phyloP scores from a whole-genome alignment of 2,113 vertebrate genomes.

The Crypturellus undulatus region DNA sequence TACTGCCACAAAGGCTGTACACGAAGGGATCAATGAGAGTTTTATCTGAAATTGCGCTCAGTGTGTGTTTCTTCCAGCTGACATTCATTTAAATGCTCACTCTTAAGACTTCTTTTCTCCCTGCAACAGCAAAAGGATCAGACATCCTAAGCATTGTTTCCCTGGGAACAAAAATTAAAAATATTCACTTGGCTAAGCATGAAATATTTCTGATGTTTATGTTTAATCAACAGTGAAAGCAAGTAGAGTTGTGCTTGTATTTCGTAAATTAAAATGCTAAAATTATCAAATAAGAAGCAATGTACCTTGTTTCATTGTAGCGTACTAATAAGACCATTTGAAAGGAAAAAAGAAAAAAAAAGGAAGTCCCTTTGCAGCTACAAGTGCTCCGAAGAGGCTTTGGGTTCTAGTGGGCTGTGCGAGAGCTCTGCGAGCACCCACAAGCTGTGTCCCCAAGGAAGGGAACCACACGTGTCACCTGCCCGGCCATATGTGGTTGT shows the following conservation, averaged over 20 bases:
- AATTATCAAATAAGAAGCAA: constrained; percentile 28
- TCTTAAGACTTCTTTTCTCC: constrained; percentile 62
- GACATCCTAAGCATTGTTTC: constrained; percentile 53
- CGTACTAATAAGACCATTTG: neutral
- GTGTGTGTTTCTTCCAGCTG: constrained; percentile 63
- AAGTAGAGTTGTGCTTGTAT: constrained; percentile 78
- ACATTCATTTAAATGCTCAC: constrained; percentile 63
- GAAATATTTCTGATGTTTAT: constrained; percentile 3
- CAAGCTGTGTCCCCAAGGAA: neutral
- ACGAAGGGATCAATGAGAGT: constrained; percentile 64
- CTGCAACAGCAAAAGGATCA: constrained; percentile 26
- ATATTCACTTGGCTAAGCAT: constrained; percentile 52
- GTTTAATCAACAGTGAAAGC: constrained; percentile 60
- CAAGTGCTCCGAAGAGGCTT: neutral
- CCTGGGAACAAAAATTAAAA: neutral
- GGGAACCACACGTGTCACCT: fast-evolving
- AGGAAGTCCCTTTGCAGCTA: neutral
- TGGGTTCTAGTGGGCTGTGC: neutral
- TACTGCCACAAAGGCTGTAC: constrained; percentile 58
- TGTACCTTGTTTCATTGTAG: neutral
- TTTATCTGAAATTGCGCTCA: constrained; percentile 70
- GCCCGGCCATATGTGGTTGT: fast-evolving
- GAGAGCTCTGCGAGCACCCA: neutral
- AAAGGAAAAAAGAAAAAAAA: no score
- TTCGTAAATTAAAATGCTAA: constrained; percentile 58